Base-by-base conservation (phyloP, 53 echinoderm and acorn worm genomes). In the Henricia sp. region DNA sequence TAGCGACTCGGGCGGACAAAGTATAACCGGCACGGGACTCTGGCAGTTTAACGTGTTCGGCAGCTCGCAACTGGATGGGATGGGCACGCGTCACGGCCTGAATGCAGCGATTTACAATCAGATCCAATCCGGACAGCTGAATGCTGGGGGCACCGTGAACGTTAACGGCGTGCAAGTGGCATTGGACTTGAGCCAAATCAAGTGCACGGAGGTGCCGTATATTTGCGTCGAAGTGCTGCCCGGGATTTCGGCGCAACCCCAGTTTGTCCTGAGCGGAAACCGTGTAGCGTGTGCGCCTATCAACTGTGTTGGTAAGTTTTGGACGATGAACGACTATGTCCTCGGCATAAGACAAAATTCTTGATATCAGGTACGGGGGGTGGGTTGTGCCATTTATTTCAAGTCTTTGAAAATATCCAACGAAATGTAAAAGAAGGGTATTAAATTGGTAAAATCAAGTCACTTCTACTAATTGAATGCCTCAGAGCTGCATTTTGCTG, bases 31-130 rank as follows among this genome's bases (percentile, higher is more conserved):
- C 19, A 84, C 89, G 0, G 93, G 93, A n/a, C 91, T 95, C 13
- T 95, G 95, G 95, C 59, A 86, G 67, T 63, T 93, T 27, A 74
- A 59, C 34, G 60, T 89, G 52, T 95, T 85, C 86, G 63, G 88
- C 32, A 93, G 72, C 63, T 70, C 76, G 6, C 48, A 37, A n/a
- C 12, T 37, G 26, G 86, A 83, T 24, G 93, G 95, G 0, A 33
- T 28, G 19, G 67, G 33, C 6, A 53, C 65, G 36, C 68, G 67
- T 24, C 50, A 57, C 53, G 42, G 66, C 20, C 50, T 24, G 42
- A 20, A 12, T 38, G 37, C 74, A 0, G 64, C 86, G 19, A 3
- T 71, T 23, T 84, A 93, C 39, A 83, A 59, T 73, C 19, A 77
- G 24, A 68, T 0, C 17, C 95, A 91, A 72, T 39, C 67, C 24